Evolutionary conservation across 2,113 vertebrate species (phyloP).

Genomic region (Corythornis vintsioides): DNA sequence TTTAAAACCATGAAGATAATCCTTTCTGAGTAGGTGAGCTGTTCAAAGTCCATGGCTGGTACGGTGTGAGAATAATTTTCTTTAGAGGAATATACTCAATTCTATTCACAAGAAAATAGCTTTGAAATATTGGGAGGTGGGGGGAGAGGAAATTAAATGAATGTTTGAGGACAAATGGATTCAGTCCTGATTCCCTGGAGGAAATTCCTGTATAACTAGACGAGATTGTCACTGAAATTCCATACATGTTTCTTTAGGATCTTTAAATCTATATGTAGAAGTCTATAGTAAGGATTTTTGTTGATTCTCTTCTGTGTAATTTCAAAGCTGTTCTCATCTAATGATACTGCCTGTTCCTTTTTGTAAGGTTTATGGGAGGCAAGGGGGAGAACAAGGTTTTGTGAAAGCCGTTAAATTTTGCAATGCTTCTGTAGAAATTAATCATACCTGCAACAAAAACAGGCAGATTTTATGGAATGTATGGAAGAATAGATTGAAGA

Average conservation of each 20-base stretch:
- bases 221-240: background rate
- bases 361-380: background rate
- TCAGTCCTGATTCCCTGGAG: background rate
- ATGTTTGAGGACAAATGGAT: background rate
- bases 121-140: background rate
- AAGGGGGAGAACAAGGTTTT: background rate
- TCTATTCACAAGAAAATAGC: background rate
- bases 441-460: background rate
- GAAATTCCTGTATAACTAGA: background rate
- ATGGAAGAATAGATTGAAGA: background rate
- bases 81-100: background rate
- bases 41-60: background rate
- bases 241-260: background rate
- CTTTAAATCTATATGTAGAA: background rate
- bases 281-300: background rate
- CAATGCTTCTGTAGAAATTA: background rate
- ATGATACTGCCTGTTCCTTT: background rate
- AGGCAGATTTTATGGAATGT: background rate
- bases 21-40: conserved; percentile 3
- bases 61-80: background rate
- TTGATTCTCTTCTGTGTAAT: background rate
- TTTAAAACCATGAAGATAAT: background rate
- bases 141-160: too few species aligned
- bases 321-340: background rate
- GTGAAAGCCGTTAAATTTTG: background rate